phyloP scores from a whole-genome alignment of 2,797 vertebrate genomes.

The Chloroceryle inda region DNA sequence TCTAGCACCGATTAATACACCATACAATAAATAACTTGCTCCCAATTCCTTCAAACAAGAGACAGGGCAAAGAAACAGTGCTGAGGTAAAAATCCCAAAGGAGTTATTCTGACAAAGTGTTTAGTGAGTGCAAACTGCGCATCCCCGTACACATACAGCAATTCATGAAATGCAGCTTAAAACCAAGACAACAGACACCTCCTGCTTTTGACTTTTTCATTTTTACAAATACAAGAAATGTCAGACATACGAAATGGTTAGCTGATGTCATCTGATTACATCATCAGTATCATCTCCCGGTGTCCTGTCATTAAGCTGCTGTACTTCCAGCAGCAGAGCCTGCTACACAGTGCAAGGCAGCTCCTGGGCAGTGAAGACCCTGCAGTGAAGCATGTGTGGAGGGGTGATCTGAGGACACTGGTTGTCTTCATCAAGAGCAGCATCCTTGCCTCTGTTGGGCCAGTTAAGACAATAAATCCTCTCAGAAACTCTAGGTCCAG shows the following conservation, averaged over 20 bases:
- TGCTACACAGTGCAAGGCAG: neutral
- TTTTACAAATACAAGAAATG: neutral
- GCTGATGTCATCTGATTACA: neutral
- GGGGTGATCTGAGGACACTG: slow-evolving; percentile 36
- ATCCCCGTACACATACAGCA: neutral
- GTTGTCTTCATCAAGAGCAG: neutral
- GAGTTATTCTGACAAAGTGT: neutral
- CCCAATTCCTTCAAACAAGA: neutral
- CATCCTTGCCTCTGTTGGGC: neutral
- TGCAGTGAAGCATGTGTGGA: neutral
- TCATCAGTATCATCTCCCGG: neutral
- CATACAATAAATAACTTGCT: neutral
- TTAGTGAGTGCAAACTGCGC: neutral
- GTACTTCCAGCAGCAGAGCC: neutral
- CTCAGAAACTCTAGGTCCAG: neutral
- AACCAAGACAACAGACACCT: neutral
- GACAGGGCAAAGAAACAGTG: neutral
- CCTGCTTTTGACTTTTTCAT: neutral
- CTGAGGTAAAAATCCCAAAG: neutral
- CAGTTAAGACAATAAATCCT: neutral
- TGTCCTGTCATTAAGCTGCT: neutral
- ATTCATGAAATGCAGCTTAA: neutral
- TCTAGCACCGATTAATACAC: neutral
- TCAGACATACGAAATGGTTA: neutral
- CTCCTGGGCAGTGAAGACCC: neutral